A percentile compares a stretch with the other conserved stretches of the same genome.
These are phyloP conservation scores for Chloromyia formosa DNA, from an alignment of 2,888 invertebrate species.

Conservation along the genomic window DNA sequence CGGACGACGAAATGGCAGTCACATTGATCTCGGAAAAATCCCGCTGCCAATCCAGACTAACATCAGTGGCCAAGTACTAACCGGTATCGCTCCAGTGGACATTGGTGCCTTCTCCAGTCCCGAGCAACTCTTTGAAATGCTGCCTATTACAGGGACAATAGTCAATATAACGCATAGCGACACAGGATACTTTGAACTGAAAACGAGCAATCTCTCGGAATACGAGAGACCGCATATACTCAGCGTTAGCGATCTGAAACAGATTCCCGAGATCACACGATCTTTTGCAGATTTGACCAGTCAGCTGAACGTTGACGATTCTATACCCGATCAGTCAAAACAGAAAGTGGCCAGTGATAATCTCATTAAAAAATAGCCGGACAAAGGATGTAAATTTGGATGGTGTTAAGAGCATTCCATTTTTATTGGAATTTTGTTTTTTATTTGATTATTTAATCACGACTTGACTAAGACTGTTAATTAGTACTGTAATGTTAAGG, in stretches of 20 bases:
- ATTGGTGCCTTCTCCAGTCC: conserved; percentile 63
- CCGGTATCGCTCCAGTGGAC: conserved; percentile 66
- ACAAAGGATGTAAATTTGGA: not conserved
- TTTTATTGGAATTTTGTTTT: too few relatives aligned
- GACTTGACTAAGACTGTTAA: conserved; percentile 36
- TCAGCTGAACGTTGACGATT: not conserved
- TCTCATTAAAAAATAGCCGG: conserved; percentile 11
- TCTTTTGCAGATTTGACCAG: conserved; percentile 20
- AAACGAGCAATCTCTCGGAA: conserved; percentile 56
- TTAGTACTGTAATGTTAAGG: conserved; percentile 34
- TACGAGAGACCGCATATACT: conserved; percentile 57
- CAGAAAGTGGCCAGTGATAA: not conserved
- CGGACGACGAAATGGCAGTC: conserved; percentile 64
- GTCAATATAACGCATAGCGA: conserved; percentile 63
- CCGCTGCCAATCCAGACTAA: conserved; percentile 68
- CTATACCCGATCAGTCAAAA: not conserved
- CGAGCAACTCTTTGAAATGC: conserved; percentile 58
- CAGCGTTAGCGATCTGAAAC: conserved; percentile 53
- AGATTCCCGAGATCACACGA: conserved; percentile 55
- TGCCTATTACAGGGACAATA: conserved; percentile 63
- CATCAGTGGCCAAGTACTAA: conserved; percentile 66
- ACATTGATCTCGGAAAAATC: conserved; percentile 66
- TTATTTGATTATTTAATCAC: conserved; percentile 8
- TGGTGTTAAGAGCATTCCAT: too few relatives aligned
- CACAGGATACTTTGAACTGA: conserved; percentile 61